Conservation (phyloP, 1,140 invertebrate species). For the Diachasma alloeum region DNA sequence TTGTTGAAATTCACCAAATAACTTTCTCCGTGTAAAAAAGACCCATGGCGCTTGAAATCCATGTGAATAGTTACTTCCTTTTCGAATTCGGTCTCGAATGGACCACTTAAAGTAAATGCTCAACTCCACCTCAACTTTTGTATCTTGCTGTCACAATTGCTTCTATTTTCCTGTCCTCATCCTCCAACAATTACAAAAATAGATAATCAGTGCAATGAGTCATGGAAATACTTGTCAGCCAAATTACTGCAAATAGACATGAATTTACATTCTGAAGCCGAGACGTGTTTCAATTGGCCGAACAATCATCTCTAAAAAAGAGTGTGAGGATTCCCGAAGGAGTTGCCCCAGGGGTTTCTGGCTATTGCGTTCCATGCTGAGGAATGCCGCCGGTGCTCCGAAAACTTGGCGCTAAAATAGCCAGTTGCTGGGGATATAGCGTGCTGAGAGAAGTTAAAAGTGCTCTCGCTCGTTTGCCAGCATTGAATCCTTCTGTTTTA, state of each 20-base stretch:
- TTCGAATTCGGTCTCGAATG: no score
- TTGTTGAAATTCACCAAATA: no score
- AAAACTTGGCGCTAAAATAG: constrained; percentile 26
- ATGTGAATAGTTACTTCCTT: no score
- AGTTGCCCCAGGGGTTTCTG: neutral
- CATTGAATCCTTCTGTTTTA: neutral
- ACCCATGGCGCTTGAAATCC: no score
- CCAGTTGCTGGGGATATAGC: constrained; percentile 1
- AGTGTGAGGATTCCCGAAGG: neutral
- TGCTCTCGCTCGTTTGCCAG: neutral
- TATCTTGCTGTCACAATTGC: no score
- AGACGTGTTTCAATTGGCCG: neutral
- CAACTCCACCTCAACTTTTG: no score
- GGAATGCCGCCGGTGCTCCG: constrained; percentile 19
- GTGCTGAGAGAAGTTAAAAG: neutral
- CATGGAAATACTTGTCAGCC: neutral
- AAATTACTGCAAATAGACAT: neutral
- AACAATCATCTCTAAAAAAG: neutral
- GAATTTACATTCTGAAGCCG: neutral
- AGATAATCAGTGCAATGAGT: no score
- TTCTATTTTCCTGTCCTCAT: no score
- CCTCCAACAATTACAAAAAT: no score
- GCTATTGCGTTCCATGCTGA: neutral
- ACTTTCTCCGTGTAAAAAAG: no score
- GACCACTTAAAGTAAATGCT: no score